Conservation (phyloP, 1,140 invertebrate genomes). For the Antheraea mylitta region DNA sequence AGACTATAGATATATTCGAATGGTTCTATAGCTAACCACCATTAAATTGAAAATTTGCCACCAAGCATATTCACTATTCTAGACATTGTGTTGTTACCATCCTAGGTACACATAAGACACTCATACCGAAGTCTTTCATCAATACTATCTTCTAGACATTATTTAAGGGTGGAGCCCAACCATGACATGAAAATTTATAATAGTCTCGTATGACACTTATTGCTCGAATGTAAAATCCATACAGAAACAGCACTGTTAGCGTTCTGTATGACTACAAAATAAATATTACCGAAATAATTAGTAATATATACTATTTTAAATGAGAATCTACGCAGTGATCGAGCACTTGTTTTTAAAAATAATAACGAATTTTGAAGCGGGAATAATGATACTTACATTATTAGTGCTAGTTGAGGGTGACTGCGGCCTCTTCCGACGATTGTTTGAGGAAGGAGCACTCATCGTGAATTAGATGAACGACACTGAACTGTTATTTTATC, state of each 20-base stretch:
- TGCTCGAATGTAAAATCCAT: neutral
- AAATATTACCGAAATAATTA: too few species aligned
- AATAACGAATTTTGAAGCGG: slow-evolving; percentile 49
- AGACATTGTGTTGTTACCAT: too few species aligned
- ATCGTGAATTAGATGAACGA: slow-evolving; percentile 36
- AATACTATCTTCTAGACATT: neutral
- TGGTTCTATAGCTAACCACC: too few species aligned
- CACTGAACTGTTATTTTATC: slow-evolving; percentile 24
- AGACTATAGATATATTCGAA: too few species aligned
- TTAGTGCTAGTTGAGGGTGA: slow-evolving; percentile 34
- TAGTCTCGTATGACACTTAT: neutral
- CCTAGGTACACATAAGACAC: too few species aligned
- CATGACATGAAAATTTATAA: neutral
- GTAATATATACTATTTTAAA: neutral
- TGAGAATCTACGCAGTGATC: slow-evolving; percentile 24
- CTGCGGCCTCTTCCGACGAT: slow-evolving; percentile 41
- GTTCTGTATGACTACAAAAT: too few species aligned
- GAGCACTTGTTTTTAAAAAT: slow-evolving; percentile 18
- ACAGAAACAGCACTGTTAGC: too few species aligned
- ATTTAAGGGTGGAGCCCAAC: neutral
- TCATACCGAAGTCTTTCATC: too few species aligned
- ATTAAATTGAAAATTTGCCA: too few species aligned
- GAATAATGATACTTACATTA: slow-evolving; percentile 60
- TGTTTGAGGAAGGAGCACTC: slow-evolving; percentile 40
- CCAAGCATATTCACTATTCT: too few species aligned